Percentiles rank a stretch among this genome's conserved stretches.
These are phyloP conservation scores for Epsilonema sp. DNA, from an alignment of 2,888 invertebrate species.

Conservation along the genomic window DNA sequence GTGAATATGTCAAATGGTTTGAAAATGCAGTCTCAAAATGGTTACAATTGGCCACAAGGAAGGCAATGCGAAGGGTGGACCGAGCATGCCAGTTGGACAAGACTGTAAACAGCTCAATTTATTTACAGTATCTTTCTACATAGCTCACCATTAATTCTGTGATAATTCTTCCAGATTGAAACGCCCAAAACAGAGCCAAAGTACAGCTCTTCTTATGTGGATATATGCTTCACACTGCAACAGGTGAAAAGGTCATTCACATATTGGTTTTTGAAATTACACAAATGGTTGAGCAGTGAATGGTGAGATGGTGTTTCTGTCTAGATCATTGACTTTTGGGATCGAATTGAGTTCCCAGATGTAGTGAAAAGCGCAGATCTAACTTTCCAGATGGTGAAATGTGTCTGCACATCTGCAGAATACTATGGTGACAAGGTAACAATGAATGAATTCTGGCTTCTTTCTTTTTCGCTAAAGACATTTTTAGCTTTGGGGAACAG, in stretches of 20 bases:
- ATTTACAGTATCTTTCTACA: too few relatives aligned
- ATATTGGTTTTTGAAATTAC: too few relatives aligned
- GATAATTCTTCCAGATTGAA: conserved; percentile 10
- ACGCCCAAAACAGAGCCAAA: conserved; percentile 55
- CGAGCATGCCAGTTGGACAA: conserved; percentile 25
- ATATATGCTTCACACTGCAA: conserved; percentile 39
- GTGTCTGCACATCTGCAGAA: conserved; percentile 60
- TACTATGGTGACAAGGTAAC: conserved; percentile 65
- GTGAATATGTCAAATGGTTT: conserved; percentile 49
- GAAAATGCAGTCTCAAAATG: conserved; percentile 68
- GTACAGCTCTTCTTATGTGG: conserved; percentile 79
- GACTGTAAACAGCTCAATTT: too few relatives aligned
- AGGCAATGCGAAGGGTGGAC: conserved; percentile 31
- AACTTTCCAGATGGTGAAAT: conserved; percentile 18
- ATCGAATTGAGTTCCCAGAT: conserved; percentile 70
- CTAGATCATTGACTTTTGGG: conserved; percentile 84
- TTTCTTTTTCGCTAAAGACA: too few relatives aligned
- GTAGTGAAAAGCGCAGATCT: conserved; percentile 11
- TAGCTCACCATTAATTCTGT: too few relatives aligned
- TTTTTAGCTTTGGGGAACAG: too few relatives aligned
- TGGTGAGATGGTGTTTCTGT: conserved; percentile 16
- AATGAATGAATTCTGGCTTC: too few relatives aligned
- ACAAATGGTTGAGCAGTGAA: too few relatives aligned
- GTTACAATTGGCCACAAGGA: conserved; percentile 65
- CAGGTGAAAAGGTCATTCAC: conserved; percentile 24